These are phyloP conservation scores for Lottia scabra DNA, from an alignment of 2,888 invertebrate genomes.

Conservation along the genomic window DNA sequence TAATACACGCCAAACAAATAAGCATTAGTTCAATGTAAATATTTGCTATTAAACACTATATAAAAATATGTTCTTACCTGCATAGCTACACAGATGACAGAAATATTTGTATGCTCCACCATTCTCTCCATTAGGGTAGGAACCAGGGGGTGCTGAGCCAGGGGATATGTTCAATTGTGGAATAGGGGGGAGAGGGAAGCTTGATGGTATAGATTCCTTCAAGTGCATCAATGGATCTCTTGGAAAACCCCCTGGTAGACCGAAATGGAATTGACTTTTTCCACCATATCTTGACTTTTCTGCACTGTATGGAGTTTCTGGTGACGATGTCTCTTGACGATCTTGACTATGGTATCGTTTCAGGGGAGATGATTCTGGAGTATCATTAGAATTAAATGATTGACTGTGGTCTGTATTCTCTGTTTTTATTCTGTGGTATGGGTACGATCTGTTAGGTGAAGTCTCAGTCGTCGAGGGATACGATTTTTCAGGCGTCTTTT, in stretches of 20 bases:
- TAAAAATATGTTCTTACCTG: slow-evolving; percentile 53
- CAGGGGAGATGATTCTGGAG: background rate
- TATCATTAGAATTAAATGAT: background rate
- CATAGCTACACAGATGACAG: slow-evolving; percentile 73
- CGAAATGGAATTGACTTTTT: background rate
- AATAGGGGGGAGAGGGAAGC: slow-evolving; percentile 11
- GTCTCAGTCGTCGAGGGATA: background rate
- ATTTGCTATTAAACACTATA: too few species aligned
- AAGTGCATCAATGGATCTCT: background rate
- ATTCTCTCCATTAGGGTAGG: background rate
- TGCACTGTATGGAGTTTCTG: background rate
- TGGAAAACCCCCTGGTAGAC: background rate
- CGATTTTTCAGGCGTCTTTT: background rate
- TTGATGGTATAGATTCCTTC: background rate
- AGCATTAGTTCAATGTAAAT: too few species aligned
- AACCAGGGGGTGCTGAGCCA: background rate
- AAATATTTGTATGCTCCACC: slow-evolving; percentile 52
- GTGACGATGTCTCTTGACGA: background rate
- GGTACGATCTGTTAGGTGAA: background rate
- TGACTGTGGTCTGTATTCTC: background rate
- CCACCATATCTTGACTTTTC: background rate
- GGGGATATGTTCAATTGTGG: slow-evolving; percentile 8
- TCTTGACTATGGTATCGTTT: background rate
- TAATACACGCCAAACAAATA: too few species aligned
- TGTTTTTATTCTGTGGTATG: background rate